Conservation (phyloP, 2,888 invertebrate species). For the Tridacna crocea region DNA sequence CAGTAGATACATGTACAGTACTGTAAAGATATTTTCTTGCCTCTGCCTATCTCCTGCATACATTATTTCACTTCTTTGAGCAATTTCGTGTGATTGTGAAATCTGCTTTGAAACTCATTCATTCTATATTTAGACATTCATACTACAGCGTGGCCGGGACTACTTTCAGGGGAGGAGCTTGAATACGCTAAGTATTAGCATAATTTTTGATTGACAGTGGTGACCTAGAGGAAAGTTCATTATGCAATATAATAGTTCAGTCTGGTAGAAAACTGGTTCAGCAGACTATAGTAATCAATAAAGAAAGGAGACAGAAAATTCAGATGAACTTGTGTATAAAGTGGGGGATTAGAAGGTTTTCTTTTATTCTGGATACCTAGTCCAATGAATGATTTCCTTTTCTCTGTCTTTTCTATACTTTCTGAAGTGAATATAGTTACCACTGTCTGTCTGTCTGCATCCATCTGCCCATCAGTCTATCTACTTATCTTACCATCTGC, state of each 20-base stretch:
- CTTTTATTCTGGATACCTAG: too few relatives aligned
- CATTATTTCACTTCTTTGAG: not conserved
- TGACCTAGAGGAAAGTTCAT: conserved; percentile 23
- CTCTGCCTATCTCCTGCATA: not conserved
- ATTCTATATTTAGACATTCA: conserved; percentile 38
- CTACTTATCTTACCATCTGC: too few relatives aligned
- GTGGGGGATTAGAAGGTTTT: too few relatives aligned
- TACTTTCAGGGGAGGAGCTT: conserved; percentile 46
- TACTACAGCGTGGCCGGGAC: conserved; percentile 32
- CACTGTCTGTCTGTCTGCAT: too few relatives aligned
- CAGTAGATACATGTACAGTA: too few relatives aligned
- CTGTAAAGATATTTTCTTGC: not conserved
- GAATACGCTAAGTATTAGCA: conserved; percentile 31
- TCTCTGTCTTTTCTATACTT: too few relatives aligned
- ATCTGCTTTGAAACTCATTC: conserved; percentile 31
- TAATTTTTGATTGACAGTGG: conserved; percentile 43
- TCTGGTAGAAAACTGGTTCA: conserved; percentile 26
- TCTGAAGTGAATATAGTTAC: too few relatives aligned
- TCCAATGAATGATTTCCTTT: too few relatives aligned
- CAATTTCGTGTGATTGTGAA: not conserved
- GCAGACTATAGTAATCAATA: conserved; percentile 27
- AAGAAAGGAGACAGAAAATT: conserved; percentile 3
- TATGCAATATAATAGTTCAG: conserved; percentile 28
- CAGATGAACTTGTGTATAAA: too few relatives aligned
- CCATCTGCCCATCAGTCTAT: too few relatives aligned